Conservation (phyloP, 2,113 vertebrate species). For the Morone chrysops region DNA sequence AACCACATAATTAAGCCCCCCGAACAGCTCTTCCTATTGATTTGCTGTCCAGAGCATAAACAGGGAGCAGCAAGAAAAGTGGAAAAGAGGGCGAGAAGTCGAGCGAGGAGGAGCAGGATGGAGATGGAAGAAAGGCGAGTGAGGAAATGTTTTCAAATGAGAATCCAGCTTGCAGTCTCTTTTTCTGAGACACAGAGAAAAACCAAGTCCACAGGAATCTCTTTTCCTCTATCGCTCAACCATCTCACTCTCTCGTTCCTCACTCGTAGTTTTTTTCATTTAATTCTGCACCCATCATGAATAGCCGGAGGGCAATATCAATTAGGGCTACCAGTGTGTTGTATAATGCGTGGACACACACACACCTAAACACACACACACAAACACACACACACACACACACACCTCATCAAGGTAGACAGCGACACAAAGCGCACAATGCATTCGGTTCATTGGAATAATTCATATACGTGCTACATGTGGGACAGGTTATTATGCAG, state of each 20-base stretch:
- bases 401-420: constrained; percentile 35
- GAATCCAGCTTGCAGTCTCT: constrained; percentile 7
- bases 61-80: constrained; percentile 21
- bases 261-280: constrained; percentile 16
- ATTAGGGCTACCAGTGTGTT: constrained; percentile 29
- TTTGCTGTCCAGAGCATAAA: constrained; percentile 62
- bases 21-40: constrained; percentile 63
- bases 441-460: constrained; percentile 54
- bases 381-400: constrained; percentile 20
- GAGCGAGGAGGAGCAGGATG: constrained; percentile 16
- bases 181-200: constrained; percentile 1
- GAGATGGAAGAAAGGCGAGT: background rate
- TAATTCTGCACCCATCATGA: constrained; percentile 41
- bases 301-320: constrained; percentile 50
- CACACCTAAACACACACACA: constrained; percentile 9
- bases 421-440: constrained; percentile 41
- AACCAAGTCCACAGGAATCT: constrained; percentile 3
- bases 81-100: constrained; percentile 16
- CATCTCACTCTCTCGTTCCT: constrained; percentile 6
- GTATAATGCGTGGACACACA: constrained; percentile 21
- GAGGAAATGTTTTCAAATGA: constrained; percentile 56
- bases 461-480: constrained; percentile 56
- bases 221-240: constrained; percentile 14
- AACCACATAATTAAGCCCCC: constrained; percentile 68
- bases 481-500: constrained; percentile 58